phyloP scores from a whole-genome alignment of 2,113 vertebrate species.

The Theropithecus gelada region DNA sequence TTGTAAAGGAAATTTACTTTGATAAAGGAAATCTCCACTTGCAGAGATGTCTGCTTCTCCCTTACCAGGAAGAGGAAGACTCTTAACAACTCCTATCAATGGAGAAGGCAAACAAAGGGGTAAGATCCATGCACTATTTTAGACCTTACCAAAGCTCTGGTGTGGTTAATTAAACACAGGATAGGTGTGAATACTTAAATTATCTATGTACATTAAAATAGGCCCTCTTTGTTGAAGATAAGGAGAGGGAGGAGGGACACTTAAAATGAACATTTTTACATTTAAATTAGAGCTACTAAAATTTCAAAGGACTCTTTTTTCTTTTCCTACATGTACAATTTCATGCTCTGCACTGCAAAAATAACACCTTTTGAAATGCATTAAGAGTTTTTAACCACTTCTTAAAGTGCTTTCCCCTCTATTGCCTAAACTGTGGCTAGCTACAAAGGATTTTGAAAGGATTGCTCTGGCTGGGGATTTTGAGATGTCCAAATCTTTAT shows the following conservation, averaged over 20 bases:
- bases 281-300: constrained; percentile 31
- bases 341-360: constrained; percentile 6
- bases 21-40: neutral
- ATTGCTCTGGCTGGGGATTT: neutral
- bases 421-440: neutral
- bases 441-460: neutral
- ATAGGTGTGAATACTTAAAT: neutral
- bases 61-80: neutral
- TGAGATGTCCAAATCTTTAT: neutral
- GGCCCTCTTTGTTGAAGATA: neutral
- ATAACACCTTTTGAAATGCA: neutral
- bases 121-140: neutral
- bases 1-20: neutral
- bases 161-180: constrained; percentile 28
- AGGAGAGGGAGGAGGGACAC: neutral
- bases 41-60: neutral
- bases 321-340: neutral
- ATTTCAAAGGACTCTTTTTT: neutral
- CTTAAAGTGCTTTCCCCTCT: neutral
- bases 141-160: neutral
- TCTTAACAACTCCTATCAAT: neutral
- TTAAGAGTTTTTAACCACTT: constrained; percentile 8
- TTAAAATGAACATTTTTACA: neutral
- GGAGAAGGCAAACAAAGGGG: neutral
- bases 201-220: neutral